These are phyloP conservation scores for Drosophila crucigera DNA, from an alignment of 2,888 invertebrate species.

Conservation along the genomic window DNA sequence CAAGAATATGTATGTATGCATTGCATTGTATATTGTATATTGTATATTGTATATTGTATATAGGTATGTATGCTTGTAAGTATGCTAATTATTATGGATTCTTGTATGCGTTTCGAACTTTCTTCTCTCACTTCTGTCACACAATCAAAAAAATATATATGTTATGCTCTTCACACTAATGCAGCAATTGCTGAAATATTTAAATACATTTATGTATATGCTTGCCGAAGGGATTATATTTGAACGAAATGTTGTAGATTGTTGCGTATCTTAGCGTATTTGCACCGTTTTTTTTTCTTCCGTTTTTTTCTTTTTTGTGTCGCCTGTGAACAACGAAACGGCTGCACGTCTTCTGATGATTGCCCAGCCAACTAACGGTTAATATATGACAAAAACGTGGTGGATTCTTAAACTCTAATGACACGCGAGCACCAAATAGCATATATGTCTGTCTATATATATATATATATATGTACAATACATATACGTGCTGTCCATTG, in stretches of 20 bases:
- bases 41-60: constrained; percentile 20
- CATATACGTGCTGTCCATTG: neutral
- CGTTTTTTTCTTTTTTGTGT: constrained; percentile 1
- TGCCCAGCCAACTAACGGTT: constrained; percentile 6
- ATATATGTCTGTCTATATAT: neutral
- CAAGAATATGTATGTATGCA: constrained; percentile 37
- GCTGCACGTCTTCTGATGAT: constrained; percentile 12
- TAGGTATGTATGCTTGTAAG: constrained; percentile 30
- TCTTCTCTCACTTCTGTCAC: constrained; percentile 17
- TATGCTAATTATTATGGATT: constrained; percentile 39
- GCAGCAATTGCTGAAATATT: constrained; percentile 18
- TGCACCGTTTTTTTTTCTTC: constrained; percentile 19
- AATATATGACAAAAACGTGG: constrained; percentile 25
- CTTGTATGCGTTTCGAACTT: constrained; percentile 12
- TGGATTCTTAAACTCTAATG: constrained; percentile 42
- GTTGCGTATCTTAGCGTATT: constrained; percentile 39
- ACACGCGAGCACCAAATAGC: constrained; percentile 45
- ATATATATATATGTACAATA: too few relatives aligned
- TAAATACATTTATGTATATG: constrained; percentile 10
- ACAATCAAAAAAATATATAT: constrained; percentile 36
- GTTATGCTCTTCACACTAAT: constrained; percentile 16
- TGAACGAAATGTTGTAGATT: constrained; percentile 50
- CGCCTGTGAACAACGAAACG: constrained; percentile 20
- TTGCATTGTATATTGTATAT: constrained; percentile 12
- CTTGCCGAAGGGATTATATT: constrained; percentile 39